phyloP scores from a whole-genome alignment of 1,140 invertebrate species.

The Calephelis nemesis region DNA sequence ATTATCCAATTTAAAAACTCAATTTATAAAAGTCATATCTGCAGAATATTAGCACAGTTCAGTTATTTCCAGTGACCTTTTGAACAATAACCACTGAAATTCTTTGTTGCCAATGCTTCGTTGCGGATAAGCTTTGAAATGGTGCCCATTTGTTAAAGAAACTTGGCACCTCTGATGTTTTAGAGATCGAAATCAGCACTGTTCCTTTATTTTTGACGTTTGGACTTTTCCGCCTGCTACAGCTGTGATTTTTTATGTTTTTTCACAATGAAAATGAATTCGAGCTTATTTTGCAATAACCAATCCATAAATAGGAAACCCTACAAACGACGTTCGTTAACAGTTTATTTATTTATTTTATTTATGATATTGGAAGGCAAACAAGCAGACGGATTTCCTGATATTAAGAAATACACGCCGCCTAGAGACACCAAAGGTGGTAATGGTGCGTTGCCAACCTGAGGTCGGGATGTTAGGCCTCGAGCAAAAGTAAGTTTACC shows the following conservation, averaged over 20 bases:
- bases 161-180: slow-evolving; percentile 28
- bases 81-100: neutral
- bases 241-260: neutral
- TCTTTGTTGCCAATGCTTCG: slow-evolving; percentile 15
- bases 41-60: slow-evolving; percentile 11
- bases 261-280: neutral
- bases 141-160: slow-evolving; percentile 29
- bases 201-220: neutral
- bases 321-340: no score
- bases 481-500: no score
- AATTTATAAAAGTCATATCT: slow-evolving; percentile 11
- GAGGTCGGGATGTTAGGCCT: no score
- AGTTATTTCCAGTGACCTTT: slow-evolving; percentile 1
- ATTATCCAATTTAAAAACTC: neutral
- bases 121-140: slow-evolving; percentile 26
- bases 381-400: no score
- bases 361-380: no score
- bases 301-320: no score
- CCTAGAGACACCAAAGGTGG: no score
- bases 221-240: neutral
- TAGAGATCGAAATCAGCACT: slow-evolving; percentile 25
- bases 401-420: no score
- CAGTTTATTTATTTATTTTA: no score
- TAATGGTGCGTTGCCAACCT: no score
- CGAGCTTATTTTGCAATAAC: no score